phyloP scores from a whole-genome alignment of 2,797 vertebrate species.

The Podarcis lilfordi region DNA sequence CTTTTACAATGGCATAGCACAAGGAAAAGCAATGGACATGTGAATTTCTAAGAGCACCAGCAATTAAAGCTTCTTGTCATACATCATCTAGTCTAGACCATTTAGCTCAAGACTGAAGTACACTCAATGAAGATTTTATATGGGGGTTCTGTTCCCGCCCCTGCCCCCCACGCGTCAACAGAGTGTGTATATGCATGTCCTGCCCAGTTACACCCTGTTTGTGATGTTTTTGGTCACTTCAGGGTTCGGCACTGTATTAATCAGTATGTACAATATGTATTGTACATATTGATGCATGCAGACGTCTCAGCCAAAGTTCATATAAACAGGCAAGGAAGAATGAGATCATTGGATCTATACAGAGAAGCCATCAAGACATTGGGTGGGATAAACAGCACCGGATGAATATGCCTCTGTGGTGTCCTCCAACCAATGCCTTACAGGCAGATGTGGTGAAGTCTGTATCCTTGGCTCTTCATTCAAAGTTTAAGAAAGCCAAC shows the following conservation, averaged over 20 bases:
- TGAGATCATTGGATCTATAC: background rate
- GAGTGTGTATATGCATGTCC: too few relatives aligned
- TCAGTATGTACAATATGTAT: too few relatives aligned
- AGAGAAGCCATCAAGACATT: background rate
- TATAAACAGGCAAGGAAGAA: background rate
- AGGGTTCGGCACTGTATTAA: too few relatives aligned
- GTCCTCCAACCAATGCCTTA: background rate
- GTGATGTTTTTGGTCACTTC: too few relatives aligned
- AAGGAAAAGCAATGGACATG: background rate
- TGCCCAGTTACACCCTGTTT: too few relatives aligned
- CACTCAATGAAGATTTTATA: too few relatives aligned
- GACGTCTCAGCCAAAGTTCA: background rate
- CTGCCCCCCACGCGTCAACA: too few relatives aligned
- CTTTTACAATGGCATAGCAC: background rate
- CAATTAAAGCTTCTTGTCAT: background rate
- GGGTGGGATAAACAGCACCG: background rate
- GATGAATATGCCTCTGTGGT: background rate
- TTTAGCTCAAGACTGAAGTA: background rate
- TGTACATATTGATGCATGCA: background rate
- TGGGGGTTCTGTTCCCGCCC: too few relatives aligned
- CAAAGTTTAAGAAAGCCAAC: background rate
- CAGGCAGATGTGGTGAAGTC: background rate
- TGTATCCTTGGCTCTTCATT: background rate
- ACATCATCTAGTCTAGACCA: background rate
- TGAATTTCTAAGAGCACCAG: background rate